Conservation (phyloP, 2,888 invertebrate genomes). For the Ectobius pallidus region DNA sequence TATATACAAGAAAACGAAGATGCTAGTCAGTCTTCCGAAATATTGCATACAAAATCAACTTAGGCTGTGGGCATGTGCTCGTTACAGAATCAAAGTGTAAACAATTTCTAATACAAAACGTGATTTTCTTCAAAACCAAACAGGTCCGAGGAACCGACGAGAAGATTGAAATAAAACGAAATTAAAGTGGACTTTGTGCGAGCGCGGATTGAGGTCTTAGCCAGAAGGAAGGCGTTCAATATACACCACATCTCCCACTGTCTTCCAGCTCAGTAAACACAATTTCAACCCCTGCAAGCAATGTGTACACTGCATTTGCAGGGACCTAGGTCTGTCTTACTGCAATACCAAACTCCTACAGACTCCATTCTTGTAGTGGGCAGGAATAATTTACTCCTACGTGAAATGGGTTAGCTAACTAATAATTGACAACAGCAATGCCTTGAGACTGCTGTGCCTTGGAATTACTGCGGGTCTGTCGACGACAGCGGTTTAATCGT, state of each 20-base stretch:
- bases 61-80: too few species aligned
- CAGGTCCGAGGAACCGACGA: too few species aligned
- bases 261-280: conserved; percentile 5
- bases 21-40: too few species aligned
- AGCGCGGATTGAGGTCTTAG: too few species aligned
- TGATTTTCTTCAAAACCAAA: too few species aligned
- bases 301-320: neutral
- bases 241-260: neutral
- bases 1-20: too few species aligned
- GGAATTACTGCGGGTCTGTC: neutral
- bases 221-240: neutral
- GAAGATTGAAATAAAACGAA: neutral
- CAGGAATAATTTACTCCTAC: neutral
- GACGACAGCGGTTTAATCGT: neutral
- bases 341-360: neutral
- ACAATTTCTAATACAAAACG: too few species aligned
- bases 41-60: too few species aligned
- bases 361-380: neutral
- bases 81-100: too few species aligned
- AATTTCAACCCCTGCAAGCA: neutral
- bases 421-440: neutral
- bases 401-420: neutral
- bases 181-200: neutral
- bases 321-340: neutral
- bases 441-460: neutral